These are phyloP conservation scores for Argyra leucocephala DNA, from an alignment of 2,888 invertebrate species.

Conservation along the genomic window DNA sequence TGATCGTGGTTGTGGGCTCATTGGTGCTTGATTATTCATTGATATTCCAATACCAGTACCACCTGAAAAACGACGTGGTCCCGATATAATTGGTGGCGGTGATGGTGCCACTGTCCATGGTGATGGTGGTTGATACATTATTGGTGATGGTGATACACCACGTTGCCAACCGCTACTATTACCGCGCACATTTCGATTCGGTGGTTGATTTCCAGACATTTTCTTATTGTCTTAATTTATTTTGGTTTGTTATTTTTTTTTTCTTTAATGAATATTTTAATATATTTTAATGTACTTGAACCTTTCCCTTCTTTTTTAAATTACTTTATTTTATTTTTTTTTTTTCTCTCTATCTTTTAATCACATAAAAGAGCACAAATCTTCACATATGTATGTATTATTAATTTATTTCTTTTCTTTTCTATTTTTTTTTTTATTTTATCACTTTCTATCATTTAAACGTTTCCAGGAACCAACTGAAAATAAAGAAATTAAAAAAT, in stretches of 20 bases:
- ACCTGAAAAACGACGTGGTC: constrained; percentile 46
- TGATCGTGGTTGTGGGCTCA: constrained; percentile 28
- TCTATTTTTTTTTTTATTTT: background rate
- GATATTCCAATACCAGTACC: constrained; percentile 35
- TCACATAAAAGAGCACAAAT: constrained; percentile 11
- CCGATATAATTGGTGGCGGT: constrained; percentile 61
- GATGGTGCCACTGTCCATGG: constrained; percentile 58
- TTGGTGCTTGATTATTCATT: constrained; percentile 27
- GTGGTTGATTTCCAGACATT: constrained; percentile 42
- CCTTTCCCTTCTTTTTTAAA: background rate
- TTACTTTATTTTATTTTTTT: background rate
- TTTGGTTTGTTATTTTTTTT: constrained; percentile 17
- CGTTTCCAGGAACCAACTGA: constrained; percentile 14
- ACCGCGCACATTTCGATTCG: constrained; percentile 31
- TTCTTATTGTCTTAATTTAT: constrained; percentile 12
- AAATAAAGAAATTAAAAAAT: constrained; percentile 12
- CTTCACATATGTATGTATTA: too few species aligned
- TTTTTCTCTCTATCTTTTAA: constrained; percentile 3
- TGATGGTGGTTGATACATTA: constrained; percentile 63
- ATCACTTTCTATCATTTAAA: constrained; percentile 9
- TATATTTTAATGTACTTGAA: background rate
- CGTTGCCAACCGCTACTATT: constrained; percentile 36
- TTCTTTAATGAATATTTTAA: constrained; percentile 7
- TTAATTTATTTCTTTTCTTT: too few species aligned
- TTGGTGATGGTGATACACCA: constrained; percentile 49